Evolutionary conservation across 2,113 vertebrate genomes (phyloP).

Genomic region (Notothenia rossii): DNA sequence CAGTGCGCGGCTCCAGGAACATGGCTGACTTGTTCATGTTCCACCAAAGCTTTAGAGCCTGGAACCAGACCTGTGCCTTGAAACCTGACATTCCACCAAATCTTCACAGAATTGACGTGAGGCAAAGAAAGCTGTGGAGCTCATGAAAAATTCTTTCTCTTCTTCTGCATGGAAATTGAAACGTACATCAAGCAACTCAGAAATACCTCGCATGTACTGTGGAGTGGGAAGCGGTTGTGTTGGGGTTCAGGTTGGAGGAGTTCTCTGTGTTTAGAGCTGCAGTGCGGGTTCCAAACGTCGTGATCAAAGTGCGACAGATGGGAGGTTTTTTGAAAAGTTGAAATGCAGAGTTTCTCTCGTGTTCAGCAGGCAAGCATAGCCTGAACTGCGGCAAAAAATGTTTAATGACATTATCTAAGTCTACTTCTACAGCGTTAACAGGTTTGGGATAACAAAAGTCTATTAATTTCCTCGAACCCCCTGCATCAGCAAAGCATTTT

Average conservation of each 20-base stretch:
- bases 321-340: constrained; percentile 61
- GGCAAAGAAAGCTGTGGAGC: constrained; percentile 57
- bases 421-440: constrained; percentile 61
- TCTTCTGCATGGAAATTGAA: constrained; percentile 59
- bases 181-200: constrained; percentile 58
- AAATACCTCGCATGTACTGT: constrained; percentile 44
- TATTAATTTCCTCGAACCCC: constrained; percentile 78
- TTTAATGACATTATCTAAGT: constrained; percentile 81
- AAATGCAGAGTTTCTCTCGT: constrained; percentile 33
- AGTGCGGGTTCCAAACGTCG: constrained; percentile 30
- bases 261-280: constrained; percentile 44
- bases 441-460: constrained; percentile 75
- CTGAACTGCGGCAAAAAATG: constrained; percentile 63
- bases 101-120: constrained; percentile 64
- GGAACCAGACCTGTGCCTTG: constrained; percentile 38
- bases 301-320: constrained; percentile 75
- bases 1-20: constrained; percentile 26
- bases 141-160: constrained; percentile 72
- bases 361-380: constrained; percentile 40
- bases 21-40: constrained; percentile 32
- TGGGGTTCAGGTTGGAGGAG: neutral
- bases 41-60: constrained; percentile 29
- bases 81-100: constrained; percentile 58
- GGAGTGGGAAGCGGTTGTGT: constrained; percentile 8
- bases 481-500: constrained; percentile 81